Evolutionary conservation across 1,140 invertebrate species (phyloP), one percentile per base, ranked within the genome.

Genomic region (Coelopa frigida): DNA sequence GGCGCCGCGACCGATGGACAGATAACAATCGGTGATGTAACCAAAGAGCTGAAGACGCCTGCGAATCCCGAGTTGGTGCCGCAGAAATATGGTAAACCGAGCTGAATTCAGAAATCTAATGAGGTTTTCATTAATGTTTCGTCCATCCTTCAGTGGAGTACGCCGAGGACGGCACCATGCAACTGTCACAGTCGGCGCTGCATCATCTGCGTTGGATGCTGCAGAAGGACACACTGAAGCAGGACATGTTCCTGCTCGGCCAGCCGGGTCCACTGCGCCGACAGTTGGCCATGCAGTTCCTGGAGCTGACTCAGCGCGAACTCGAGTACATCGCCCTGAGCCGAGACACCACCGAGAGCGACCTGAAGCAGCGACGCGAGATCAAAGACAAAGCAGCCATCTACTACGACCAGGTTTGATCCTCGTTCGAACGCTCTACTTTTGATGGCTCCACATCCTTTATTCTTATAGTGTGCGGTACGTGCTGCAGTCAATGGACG

Each of bases 241-340:
- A 98, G 72, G 94, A 98, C 70, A 89, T 98, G 67, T 98, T 98
- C 70, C 71, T 98, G 12, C 81, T 97, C 51, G 95, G 94, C 3
- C 78, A 82, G 24, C 94, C 94, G 41, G 94, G 94, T 1, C 82
- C 84, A 1, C 44, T 58, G 20, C 73, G 75, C 31, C 72, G 89
- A 27, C 76, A 83, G 57, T 68, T 97, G 36, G 89, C 89, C 5
- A 77, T 96, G 68, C 82, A 91, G 55, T 97, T 87, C 70, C 73
- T 87, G 50, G 89, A 98, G 70, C 60, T 98, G 20, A 92, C 89
- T 0, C 80, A 87, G 45, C 74, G 87, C 42, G 94, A 98, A 75
- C 73, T 90, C 24, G 94, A 98, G 65, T 98, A 94, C 72, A 83
- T 98, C 18, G 83, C 92, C 3, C 73, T 98, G 21, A 95, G 92